Conservation (phyloP, 2,797 vertebrate genomes). For the Sebastes taczanowskii region DNA sequence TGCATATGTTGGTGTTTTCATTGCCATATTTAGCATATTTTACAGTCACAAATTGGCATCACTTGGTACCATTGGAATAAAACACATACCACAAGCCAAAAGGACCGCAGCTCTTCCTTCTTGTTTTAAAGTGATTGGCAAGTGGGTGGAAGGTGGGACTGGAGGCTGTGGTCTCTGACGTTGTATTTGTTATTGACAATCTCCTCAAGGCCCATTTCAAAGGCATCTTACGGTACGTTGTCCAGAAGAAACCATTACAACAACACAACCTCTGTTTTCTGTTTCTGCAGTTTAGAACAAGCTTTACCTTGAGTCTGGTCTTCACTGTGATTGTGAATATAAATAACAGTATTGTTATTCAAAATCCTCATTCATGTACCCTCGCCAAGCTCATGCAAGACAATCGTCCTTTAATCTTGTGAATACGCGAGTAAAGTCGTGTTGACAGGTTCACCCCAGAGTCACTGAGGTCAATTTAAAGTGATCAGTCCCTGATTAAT, state of each 20-base stretch:
- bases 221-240: slow-evolving; percentile 10
- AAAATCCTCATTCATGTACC: neutral
- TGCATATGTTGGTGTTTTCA: slow-evolving; percentile 36
- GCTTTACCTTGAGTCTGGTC: slow-evolving; percentile 1
- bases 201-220: slow-evolving; percentile 20
- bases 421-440: slow-evolving; percentile 6
- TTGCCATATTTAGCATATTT: slow-evolving; percentile 23
- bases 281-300: slow-evolving; percentile 37
- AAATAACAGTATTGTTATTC: slow-evolving; percentile 20
- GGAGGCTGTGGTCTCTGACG: slow-evolving; percentile 34
- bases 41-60: slow-evolving; percentile 17
- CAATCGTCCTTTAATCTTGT: slow-evolving; percentile 16
- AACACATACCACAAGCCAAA: slow-evolving; percentile 1
- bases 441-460: slow-evolving; percentile 29
- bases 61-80: slow-evolving; percentile 19
- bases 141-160: slow-evolving; percentile 44
- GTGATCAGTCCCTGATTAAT: slow-evolving; percentile 23
- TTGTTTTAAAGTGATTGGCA: slow-evolving; percentile 28
- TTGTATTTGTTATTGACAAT: slow-evolving; percentile 45
- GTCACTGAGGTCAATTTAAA: slow-evolving; percentile 42
- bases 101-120: slow-evolving; percentile 22
- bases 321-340: neutral
- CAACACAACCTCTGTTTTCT: slow-evolving; percentile 17
- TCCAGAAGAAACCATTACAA: neutral
- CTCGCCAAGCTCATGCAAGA: slow-evolving; percentile 2